These are phyloP conservation scores for Percina caprodes DNA, from an alignment of 2,113 vertebrate species.

Conservation along the genomic window DNA sequence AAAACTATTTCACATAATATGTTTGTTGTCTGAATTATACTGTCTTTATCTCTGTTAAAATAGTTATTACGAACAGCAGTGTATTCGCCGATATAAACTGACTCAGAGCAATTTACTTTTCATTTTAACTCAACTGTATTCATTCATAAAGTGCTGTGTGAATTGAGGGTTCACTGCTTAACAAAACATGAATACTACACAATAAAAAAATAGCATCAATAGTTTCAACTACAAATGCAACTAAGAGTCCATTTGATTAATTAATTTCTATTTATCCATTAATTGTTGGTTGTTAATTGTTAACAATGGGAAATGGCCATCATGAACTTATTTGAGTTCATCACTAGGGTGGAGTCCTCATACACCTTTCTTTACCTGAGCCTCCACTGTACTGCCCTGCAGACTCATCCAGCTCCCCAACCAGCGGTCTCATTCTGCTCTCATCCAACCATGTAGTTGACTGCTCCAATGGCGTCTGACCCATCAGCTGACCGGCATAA, in stretches of 20 bases:
- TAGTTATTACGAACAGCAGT: too few relatives aligned
- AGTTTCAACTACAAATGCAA: background rate
- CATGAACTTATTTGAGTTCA: too few relatives aligned
- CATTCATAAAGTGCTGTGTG: too few relatives aligned
- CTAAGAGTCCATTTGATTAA: background rate
- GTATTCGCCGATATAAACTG: too few relatives aligned
- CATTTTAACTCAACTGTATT: too few relatives aligned
- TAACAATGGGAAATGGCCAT: background rate
- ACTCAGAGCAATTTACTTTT: too few relatives aligned
- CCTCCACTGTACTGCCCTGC: constrained; percentile 40
- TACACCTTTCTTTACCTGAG: constrained; percentile 58
- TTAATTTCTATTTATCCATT: background rate
- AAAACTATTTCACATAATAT: too few relatives aligned
- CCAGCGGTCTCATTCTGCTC: constrained; percentile 62
- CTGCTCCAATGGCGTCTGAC: constrained; percentile 9
- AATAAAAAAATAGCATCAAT: too few relatives aligned
- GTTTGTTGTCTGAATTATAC: too few relatives aligned
- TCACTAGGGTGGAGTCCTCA: background rate
- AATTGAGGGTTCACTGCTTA: background rate
- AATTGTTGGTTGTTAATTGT: too few relatives aligned
- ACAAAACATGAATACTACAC: too few relatives aligned
- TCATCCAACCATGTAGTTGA: constrained; percentile 57
- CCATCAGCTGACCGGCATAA: constrained; percentile 18
- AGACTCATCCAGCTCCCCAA: constrained; percentile 64
- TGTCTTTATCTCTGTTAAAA: too few relatives aligned